Evolutionary conservation across 2,113 vertebrate genomes (phyloP), one percentile per base, ranked within the genome.

Genomic region (Coryphaenoides rupestris): DNA sequence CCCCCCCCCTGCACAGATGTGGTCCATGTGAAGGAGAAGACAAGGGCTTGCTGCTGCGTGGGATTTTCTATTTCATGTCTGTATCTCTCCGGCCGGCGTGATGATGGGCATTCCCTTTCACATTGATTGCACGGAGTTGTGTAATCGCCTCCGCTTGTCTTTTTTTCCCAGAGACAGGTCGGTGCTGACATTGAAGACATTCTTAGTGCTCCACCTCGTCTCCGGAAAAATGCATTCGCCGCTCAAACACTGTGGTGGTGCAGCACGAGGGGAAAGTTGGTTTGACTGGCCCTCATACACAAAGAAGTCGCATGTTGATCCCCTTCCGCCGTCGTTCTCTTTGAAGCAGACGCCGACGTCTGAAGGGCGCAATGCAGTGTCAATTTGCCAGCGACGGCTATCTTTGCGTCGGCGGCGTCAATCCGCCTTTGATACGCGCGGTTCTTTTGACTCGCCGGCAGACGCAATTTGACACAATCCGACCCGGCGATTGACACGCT

Each of bases 381-480:
- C 64, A 66, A 74, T 80, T 84, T 81, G 58, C 69, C 73, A 73
- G 55, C 77, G 62, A 77, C 49, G 72, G 33, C 66, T 63, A 77
- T 77, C 58, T 73, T 80, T 85, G 68, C 69, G 66, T 74, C 62
- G 72, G 40, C 55, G 58, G 58, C n/a, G n/a, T n/a, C n/a, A n/a
- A 26, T 63, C 73, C 72, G 63, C 58, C 71, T 69, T 72, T 83
- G 60, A 73, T 73, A 77, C 75, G 81, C 76, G 68, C 69, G 63
- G 67, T 46, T 61, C 12, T 66, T 58, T 55, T 49, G 52, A 52
- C 69, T 76, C 65, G 54, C 10, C 19, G 68, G 58, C 57, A 58
- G 53, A 80, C 45, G 68, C 69, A 81, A 77, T 80, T 80, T 68
- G 72, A 75, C 75, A 82, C 71, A 70, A 69, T 70, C 69, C 60